A percentile compares a stretch with the other conserved stretches of the same genome.
Conservation (phyloP, 2,113 vertebrate species). For the Glaucidium brasilianum region DNA sequence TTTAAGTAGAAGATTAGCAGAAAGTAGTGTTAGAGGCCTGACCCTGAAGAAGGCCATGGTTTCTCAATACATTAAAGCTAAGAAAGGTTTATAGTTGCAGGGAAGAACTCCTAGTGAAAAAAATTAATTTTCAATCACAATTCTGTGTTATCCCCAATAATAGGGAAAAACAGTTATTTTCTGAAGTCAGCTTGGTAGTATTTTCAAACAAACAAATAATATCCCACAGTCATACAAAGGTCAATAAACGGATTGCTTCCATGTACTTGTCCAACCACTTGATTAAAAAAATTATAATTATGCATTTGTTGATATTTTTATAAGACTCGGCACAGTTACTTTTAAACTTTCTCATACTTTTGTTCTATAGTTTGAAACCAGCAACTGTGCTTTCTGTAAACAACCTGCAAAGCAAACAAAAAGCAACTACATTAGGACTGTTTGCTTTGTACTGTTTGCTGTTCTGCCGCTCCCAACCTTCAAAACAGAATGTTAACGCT, state of each 20-base stretch:
- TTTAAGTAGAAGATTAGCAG: background rate
- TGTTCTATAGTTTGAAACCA: background rate
- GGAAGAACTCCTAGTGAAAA: background rate
- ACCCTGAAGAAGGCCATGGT: background rate
- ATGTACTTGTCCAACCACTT: background rate
- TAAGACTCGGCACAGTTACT: background rate
- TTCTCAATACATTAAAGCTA: background rate
- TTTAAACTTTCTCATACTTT: background rate
- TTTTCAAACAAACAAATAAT: background rate
- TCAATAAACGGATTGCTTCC: background rate
- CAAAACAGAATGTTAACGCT: slow-evolving; percentile 54
- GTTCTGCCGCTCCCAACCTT: slow-evolving; percentile 44
- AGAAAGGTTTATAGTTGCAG: background rate
- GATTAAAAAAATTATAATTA: background rate
- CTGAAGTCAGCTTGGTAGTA: background rate
- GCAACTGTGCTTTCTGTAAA: background rate
- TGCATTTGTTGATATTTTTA: background rate
- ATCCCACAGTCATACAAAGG: background rate
- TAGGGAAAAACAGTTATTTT: background rate
- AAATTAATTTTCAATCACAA: background rate
- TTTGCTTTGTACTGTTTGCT: slow-evolving; percentile 79
- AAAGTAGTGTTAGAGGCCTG: background rate
- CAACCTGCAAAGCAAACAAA: slow-evolving; percentile 34
- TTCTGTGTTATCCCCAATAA: background rate
- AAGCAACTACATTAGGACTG: background rate